Evolutionary conservation across 1,140 invertebrate genomes (phyloP).

Genomic region (Euwallacea similis): DNA sequence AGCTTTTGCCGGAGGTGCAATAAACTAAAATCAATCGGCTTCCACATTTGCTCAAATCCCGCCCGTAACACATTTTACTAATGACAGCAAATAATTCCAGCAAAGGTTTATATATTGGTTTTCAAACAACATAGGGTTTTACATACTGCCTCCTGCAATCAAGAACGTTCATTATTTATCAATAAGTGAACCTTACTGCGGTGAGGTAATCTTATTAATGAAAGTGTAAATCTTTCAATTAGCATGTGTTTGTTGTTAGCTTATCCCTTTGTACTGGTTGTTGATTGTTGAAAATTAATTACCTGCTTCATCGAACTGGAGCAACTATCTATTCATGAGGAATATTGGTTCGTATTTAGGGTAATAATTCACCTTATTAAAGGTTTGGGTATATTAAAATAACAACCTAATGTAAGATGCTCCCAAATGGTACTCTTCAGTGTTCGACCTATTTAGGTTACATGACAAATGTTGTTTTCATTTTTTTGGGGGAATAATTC

Average conservation of each 20-base stretch:
- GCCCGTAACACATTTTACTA: background rate
- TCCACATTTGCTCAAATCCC: background rate
- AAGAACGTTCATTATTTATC: constrained; percentile 12
- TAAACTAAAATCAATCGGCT: background rate
- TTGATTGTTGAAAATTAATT: constrained; percentile 8
- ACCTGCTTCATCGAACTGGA: background rate
- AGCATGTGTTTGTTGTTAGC: constrained; percentile 8
- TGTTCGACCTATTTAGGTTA: too few relatives aligned
- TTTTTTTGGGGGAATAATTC: too few relatives aligned
- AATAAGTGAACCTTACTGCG: constrained; percentile 4
- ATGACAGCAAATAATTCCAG: constrained; percentile 10
- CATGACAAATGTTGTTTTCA: too few relatives aligned
- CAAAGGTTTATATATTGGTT: constrained; percentile 8
- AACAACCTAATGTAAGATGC: too few relatives aligned
- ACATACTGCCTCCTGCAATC: background rate
- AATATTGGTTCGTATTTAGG: background rate
- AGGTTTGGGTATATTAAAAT: too few relatives aligned
- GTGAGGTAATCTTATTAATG: constrained; percentile 14
- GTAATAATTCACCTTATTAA: background rate
- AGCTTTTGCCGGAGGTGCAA: background rate
- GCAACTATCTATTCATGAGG: constrained; percentile 1
- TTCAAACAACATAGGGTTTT: background rate
- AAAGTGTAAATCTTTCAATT: constrained; percentile 12
- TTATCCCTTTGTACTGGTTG: background rate
- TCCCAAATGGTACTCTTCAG: too few relatives aligned